A percentile compares a stretch with the other conserved stretches of the same genome.
These are phyloP conservation scores for Neodon shergylaensis DNA, from an alignment of 2,113 vertebrate species.

Conservation along the genomic window DNA sequence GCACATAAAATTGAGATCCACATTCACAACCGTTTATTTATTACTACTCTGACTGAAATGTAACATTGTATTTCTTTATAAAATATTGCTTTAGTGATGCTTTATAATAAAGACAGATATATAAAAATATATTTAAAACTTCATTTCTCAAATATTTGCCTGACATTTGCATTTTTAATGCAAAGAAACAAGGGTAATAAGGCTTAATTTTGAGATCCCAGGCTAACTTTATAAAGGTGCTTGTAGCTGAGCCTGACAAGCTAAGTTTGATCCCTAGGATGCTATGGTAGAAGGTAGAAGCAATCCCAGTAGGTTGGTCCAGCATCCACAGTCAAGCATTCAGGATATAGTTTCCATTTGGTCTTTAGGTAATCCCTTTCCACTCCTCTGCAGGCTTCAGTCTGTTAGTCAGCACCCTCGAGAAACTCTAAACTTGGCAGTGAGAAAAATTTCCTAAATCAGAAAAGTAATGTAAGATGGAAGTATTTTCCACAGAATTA, in stretches of 20 bases:
- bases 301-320: too few species aligned
- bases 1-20: neutral
- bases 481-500: neutral
- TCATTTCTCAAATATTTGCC: neutral
- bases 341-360: neutral
- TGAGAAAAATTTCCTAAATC: neutral
- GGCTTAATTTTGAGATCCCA: neutral
- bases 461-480: neutral
- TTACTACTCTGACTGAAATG: neutral
- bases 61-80: neutral
- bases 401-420: neutral
- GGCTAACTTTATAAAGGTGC: neutral
- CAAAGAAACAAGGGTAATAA: neutral
- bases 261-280: neutral
- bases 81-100: neutral
- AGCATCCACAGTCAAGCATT: accelerated
- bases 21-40: constrained; percentile 30
- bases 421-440: neutral
- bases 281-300: neutral
- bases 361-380: neutral
- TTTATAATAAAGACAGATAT: constrained; percentile 28
- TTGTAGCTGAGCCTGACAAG: neutral
- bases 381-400: neutral
- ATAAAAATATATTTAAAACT: neutral
- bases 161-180: neutral